phyloP scores from a whole-genome alignment of 2,888 invertebrate species.

The Lepidochrysops patricia region DNA sequence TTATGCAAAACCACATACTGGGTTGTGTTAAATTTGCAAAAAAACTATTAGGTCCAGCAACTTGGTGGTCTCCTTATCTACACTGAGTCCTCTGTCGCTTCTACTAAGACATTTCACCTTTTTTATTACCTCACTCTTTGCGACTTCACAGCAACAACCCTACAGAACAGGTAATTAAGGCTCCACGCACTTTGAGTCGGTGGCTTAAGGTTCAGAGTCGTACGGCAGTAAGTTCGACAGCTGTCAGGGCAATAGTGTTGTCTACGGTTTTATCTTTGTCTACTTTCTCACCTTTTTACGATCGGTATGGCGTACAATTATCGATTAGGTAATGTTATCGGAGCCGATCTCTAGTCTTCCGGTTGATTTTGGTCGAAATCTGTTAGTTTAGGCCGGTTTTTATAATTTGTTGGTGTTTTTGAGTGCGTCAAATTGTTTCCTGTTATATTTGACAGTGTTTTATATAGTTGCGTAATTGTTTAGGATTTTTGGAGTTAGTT shows the following conservation, averaged over 20 bases:
- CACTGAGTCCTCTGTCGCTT: conserved; percentile 58
- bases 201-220: conserved; percentile 19
- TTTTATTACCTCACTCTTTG: conserved; percentile 70
- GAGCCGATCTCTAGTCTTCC: conserved; percentile 68
- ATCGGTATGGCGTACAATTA: conserved; percentile 72
- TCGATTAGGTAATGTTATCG: conserved; percentile 73
- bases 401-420: conserved; percentile 50
- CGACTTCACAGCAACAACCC: conserved; percentile 49
- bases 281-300: conserved; percentile 74
- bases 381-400: conserved; percentile 62
- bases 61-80: conserved; percentile 71
- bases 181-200: conserved; percentile 16
- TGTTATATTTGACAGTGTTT: conserved; percentile 30
- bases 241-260: not conserved
- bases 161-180: conserved; percentile 15
- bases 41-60: conserved; percentile 38
- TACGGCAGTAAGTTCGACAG: not conserved
- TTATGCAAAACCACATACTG: not conserved
- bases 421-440: conserved; percentile 38
- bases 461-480: conserved; percentile 18
- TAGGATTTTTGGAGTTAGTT: conserved; percentile 21
- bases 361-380: conserved; percentile 63
- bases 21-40: conserved; percentile 18
- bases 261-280: conserved; percentile 62
- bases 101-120: conserved; percentile 72